Conservation (phyloP, 2,797 vertebrate genomes). For the Eurystomus glaucurus region DNA sequence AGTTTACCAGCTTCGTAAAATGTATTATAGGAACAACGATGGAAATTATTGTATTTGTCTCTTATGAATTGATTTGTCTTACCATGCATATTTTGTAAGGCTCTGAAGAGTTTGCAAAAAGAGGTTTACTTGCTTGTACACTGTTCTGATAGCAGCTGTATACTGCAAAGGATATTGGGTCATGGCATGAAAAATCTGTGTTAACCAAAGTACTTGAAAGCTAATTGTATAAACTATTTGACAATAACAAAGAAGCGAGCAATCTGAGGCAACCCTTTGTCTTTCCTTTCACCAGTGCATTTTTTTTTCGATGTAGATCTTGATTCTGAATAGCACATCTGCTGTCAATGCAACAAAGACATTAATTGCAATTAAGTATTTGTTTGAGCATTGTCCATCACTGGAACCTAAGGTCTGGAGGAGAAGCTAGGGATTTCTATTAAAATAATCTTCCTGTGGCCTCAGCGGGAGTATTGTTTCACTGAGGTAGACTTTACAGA, state of each 20-base stretch:
- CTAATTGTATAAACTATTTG: neutral
- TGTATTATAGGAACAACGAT: neutral
- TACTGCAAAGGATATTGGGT: neutral
- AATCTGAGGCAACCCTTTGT: neutral
- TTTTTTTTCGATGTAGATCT: neutral
- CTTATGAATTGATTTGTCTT: neutral
- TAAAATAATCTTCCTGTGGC: neutral
- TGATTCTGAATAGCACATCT: neutral
- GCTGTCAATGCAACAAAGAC: neutral
- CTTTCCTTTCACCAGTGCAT: neutral
- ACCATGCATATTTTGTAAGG: conserved; percentile 20
- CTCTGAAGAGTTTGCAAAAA: neutral
- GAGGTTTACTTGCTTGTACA: neutral
- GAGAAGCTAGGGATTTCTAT: neutral
- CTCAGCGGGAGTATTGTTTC: neutral
- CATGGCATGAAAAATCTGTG: neutral
- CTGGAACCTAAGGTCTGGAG: neutral
- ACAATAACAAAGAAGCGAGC: neutral
- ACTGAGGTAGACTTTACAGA: neutral
- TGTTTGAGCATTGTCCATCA: neutral
- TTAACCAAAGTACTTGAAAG: conserved; percentile 1
- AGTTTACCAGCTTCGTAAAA: conserved; percentile 11
- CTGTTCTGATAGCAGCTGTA: neutral
- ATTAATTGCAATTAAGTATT: neutral
- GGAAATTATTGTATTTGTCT: conserved; percentile 18